Base-by-base conservation (phyloP, 2,888 invertebrate genomes). In the Acrobasis consociella region DNA sequence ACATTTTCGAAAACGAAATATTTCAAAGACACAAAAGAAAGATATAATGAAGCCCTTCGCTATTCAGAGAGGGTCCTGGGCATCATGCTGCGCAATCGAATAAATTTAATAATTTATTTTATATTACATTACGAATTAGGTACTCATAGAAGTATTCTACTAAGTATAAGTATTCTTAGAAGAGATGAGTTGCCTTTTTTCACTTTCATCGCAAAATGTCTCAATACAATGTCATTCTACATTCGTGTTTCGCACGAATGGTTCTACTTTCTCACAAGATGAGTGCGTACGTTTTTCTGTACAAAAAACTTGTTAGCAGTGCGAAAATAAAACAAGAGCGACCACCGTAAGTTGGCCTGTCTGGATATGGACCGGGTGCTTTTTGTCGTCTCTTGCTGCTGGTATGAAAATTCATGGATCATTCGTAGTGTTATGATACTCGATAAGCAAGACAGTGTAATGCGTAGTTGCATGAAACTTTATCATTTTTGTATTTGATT, bases 301-400 rank as follows among this genome's bases (percentile, higher is more conserved):
- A 46, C 75, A 83, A 83, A 84, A 85, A 86, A 82, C 83, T 83
- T 77, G 83, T 86, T 85, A 81, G 70, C 73, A 71, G 67, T 69
- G 71, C 67, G 70, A 77, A 75, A 80, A 80, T 78, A 77, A 84
- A 85, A 82, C 72, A 70, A 79, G 78, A 80, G 70, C 78, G 72
- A 64, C 66, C 70, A 60, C 8, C 38, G 15, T 55, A 55, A 49
- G 49, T 7, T 53, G 38, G 31, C 8, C 62, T 38, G 38, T 62
- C 62, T 38, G 46, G 38, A 62, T 62, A 62, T 49, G 49, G 62
- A 55, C 15, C 10, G 53, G 31, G 13, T 7, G 10, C 42, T 55
- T 56, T 55, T 1, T 53, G 51, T 49, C 17, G 39, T 38, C 8
- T 46, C 46, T 61, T 22, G 46, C 22, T 22, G 22, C 46, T 49